These are phyloP conservation scores for Bunonema sp. DNA, from an alignment of 2,888 invertebrate genomes.

Conservation along the genomic window DNA sequence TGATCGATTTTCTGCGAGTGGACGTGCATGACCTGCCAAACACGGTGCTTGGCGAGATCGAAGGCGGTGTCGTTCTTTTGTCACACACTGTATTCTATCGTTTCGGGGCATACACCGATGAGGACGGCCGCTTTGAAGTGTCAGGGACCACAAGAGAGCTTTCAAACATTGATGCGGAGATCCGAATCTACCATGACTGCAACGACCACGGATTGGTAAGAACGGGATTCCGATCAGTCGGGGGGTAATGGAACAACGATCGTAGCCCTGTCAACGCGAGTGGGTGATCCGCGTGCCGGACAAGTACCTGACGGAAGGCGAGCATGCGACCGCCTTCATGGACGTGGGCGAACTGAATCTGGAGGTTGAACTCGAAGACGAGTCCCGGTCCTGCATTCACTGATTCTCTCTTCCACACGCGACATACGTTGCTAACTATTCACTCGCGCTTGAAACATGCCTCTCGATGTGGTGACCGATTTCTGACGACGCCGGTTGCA, in stretches of 20 bases:
- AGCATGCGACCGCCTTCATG: constrained; percentile 12
- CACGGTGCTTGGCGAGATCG: too few relatives aligned
- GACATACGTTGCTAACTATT: background rate
- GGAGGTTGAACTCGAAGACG: constrained; percentile 34
- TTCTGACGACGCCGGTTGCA: too few relatives aligned
- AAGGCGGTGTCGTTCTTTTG: too few relatives aligned
- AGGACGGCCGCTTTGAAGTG: constrained; percentile 27
- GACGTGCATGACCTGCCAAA: too few relatives aligned
- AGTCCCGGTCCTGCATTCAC: constrained; percentile 23
- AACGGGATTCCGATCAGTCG: background rate
- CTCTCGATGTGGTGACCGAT: background rate
- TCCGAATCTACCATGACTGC: constrained; percentile 39
- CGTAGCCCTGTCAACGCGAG: constrained; percentile 35
- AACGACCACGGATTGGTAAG: constrained; percentile 27
- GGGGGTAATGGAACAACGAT: background rate
- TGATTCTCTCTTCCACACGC: constrained; percentile 2
- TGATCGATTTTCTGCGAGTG: too few relatives aligned
- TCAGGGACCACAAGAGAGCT: constrained; percentile 33
- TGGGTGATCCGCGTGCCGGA: constrained; percentile 38
- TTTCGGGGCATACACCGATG: too few relatives aligned
- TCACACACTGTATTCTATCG: too few relatives aligned
- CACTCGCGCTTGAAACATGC: background rate
- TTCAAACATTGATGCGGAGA: constrained; percentile 38
- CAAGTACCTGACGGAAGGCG: constrained; percentile 32
- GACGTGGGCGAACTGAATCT: constrained; percentile 26